Evolutionary conservation across 2,113 vertebrate species (phyloP).

Genomic region (Nyctereutes procyonoides): DNA sequence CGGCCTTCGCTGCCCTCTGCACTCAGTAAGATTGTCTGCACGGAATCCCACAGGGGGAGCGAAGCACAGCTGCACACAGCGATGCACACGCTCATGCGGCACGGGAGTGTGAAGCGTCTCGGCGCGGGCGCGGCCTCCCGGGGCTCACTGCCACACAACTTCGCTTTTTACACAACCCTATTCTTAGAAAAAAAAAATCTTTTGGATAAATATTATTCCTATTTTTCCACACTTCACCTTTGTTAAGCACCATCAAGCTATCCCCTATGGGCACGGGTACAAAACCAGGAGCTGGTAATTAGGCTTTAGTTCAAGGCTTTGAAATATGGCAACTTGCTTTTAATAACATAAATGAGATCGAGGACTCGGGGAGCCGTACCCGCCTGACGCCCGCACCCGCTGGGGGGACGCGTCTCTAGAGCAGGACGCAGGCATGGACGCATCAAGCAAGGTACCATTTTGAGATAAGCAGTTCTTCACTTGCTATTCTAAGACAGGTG

Average conservation of each 20-base stretch:
- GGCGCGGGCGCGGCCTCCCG: neutral
- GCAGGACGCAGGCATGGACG: slow-evolving; percentile 62
- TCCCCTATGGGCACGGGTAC: slow-evolving; percentile 83
- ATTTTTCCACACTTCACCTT: slow-evolving; percentile 81
- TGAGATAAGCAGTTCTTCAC: slow-evolving; percentile 73
- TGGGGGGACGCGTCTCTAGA: slow-evolving; percentile 64
- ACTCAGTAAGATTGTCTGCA: slow-evolving; percentile 83
- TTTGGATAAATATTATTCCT: slow-evolving; percentile 87
- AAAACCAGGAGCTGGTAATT: slow-evolving; percentile 78
- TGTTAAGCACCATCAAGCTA: slow-evolving; percentile 85
- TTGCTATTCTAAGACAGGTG: slow-evolving; percentile 77
- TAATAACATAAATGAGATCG: slow-evolving; percentile 77
- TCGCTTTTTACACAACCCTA: slow-evolving; percentile 82
- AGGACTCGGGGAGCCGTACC: slow-evolving; percentile 79
- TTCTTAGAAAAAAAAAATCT: slow-evolving; percentile 57
- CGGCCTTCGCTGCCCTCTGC: fast-evolving
- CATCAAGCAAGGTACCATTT: slow-evolving; percentile 72
- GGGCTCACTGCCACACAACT: fast-evolving
- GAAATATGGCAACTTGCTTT: slow-evolving; percentile 83
- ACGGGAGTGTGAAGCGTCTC: slow-evolving; percentile 59
- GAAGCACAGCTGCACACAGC: fast-evolving
- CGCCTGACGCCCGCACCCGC: slow-evolving; percentile 53
- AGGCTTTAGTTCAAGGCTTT: slow-evolving; percentile 85
- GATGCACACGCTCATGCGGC: neutral
- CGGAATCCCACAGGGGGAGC: fast-evolving